These are phyloP conservation scores for Tamandua tetradactyla DNA, from an alignment of 2,797 vertebrate species.

Conservation along the genomic window DNA sequence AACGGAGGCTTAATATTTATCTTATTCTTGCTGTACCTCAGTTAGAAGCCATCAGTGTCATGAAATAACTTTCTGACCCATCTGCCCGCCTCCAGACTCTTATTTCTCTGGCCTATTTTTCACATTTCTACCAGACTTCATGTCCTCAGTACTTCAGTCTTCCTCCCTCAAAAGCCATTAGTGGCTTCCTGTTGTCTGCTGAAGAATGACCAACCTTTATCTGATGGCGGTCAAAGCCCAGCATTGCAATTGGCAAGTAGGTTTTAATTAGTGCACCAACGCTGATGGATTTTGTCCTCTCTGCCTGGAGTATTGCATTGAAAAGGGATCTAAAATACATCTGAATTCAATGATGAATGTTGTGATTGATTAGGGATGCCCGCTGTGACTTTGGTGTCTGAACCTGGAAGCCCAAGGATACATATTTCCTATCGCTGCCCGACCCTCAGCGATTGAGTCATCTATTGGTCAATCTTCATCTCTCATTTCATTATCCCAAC, in stretches of 20 bases:
- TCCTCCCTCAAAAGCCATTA: not conserved
- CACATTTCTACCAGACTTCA: not conserved
- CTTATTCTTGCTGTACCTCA: not conserved
- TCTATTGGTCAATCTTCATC: not conserved
- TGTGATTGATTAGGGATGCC: slow-evolving; percentile 52
- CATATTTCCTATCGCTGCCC: not conserved
- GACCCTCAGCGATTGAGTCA: not conserved
- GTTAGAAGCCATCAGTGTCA: not conserved
- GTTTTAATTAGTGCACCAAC: slow-evolving; percentile 47
- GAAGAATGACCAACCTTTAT: slow-evolving; percentile 29
- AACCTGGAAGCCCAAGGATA: not conserved
- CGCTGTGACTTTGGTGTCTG: slow-evolving; percentile 19
- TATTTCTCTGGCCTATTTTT: not conserved
- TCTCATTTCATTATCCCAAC: not conserved
- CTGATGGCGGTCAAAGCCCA: not conserved
- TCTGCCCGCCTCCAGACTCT: not conserved
- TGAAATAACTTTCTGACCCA: not conserved
- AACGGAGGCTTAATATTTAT: not conserved
- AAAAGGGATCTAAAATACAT: slow-evolving; percentile 51
- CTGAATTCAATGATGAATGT: slow-evolving; percentile 53
- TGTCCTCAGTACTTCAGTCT: not conserved
- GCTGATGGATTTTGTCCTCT: slow-evolving; percentile 37
- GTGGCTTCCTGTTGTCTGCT: not conserved
- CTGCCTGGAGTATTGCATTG: slow-evolving; percentile 19
- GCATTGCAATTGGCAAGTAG: slow-evolving; percentile 21